phyloP scores from a whole-genome alignment of 2,797 vertebrate species.

The Smutsia temminckii region DNA sequence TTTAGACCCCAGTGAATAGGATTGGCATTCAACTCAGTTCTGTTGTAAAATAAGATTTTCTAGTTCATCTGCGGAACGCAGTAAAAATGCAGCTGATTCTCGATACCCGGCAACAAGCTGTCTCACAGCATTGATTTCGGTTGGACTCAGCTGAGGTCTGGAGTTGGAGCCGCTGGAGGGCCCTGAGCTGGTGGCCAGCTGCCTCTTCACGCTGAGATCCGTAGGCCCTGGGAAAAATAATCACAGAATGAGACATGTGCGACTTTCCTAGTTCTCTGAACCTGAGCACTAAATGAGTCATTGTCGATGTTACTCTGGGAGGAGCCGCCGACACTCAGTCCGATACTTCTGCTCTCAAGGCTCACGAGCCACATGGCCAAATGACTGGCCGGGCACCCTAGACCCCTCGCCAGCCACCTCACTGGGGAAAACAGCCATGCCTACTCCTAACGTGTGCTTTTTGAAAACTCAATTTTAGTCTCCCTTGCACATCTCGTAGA shows the following conservation, averaged over 20 bases:
- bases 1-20: constrained; percentile 81
- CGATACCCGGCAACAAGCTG: constrained; percentile 91
- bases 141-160: constrained; percentile 89
- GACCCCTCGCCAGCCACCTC: background rate
- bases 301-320: background rate
- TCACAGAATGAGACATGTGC: background rate
- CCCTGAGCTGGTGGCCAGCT: constrained; percentile 87
- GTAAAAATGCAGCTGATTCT: constrained; percentile 90
- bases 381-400: background rate
- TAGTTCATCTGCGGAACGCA: constrained; percentile 91
- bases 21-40: constrained; percentile 87
- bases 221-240: constrained; percentile 87
- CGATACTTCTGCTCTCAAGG: background rate
- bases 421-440: background rate
- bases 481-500: background rate
- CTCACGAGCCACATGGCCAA: background rate
- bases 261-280: background rate
- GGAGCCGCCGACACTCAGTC: background rate
- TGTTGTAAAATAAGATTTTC: constrained; percentile 93
- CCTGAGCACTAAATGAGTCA: background rate
- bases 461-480: background rate
- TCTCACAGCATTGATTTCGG: constrained; percentile 89
- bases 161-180: constrained; percentile 87
- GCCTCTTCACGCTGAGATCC: constrained; percentile 92
- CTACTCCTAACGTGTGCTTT: background rate